Evolutionary conservation across 2,113 vertebrate genomes (phyloP), one percentile per base, ranked within the genome.

Genomic region (Lamprologus tigripictilis): DNA sequence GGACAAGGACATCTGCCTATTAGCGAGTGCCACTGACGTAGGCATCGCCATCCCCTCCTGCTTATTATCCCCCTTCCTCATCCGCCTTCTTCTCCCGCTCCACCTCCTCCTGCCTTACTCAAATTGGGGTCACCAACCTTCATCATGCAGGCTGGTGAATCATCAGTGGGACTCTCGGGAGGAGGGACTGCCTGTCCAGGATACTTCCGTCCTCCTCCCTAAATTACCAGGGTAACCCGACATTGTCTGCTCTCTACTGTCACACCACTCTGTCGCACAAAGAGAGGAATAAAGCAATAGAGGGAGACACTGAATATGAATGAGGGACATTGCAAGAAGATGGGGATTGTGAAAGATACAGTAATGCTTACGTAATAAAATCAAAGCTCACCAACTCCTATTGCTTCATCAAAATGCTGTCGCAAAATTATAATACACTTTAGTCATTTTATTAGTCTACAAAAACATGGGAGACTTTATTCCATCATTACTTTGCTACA

Each of bases 1-100:
- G 93, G 95, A 97, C 96, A 96, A 97, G 96, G 96, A 97, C 96
- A 94, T 95, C 91, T 94, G 94, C 93, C 95, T 92, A 94, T 95
- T 96, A 95, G 94, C 86, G 82, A 95, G 92, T 93, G 91, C 73
- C 83, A 84, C 95, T 96, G 96, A 96, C 94, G 96, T 95, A 95
- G 93, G 91, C 71, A 92, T 81, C 54, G 8, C 80, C 83, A 49
- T 91, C 92, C 91, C 89, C 92, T 90, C 92, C 92, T 91, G 82
- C 91, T 94, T 89, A 89, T 94, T 93, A 90, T 91, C 93, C 93
- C 81, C 85, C 94, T 95, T 91, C 86, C 89, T 92, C 89, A 85
- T 92, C 92, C 63, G 42, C 86, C 93, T 92, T 91, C 92, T 94
- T 92, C 92, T 93, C 76, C 90, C 5, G 6, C 90, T 93, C 91